Base-by-base conservation (phyloP, 1,140 invertebrate genomes). In the Aphelinus atriplicis region DNA sequence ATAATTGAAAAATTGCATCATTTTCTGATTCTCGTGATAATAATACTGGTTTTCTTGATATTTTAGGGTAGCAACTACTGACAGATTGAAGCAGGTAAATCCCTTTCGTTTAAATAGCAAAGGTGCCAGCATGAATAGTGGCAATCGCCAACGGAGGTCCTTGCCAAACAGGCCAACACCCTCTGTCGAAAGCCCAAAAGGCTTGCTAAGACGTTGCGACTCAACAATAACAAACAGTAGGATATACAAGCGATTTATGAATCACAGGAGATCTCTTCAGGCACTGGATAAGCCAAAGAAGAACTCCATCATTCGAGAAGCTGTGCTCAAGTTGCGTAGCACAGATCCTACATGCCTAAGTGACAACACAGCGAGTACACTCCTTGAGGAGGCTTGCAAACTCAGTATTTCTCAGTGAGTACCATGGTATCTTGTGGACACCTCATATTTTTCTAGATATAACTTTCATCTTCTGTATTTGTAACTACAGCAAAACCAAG, bases 161-260 rank as follows among this genome's bases (percentile, higher is more conserved):
- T 79, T 83, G 76, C 80, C 81, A 43, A 81, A 80, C 58, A 80
- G 79, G 67, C 80, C 81, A 50, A 79, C 77, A 7, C 71, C 78
- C 57, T 79, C 71, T 53, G 66, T 79, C 45, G 71, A 79, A 26
- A 83, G 75, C 62, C 77, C 82, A 1, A 80, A 80, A 3, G 84
- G 85, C 7, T 82, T 86, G 26, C 26, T 3, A 86, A 84, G 26
- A 26, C 26, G 26, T 26, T 26, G 26, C 26, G 26, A 26, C 26
- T 26, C 26, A 77, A 84, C 82, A 76, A 87, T 83, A 79, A 84
- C 83, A 63, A 85, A 81, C 51, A 87, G 86, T 56, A 88, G 87
- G 76, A 81, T 84, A 55, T 83, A 81, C 66, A 86, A 83, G 62
- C 26, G 26, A 26, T 26, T 26, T 26, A 26, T 26, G 26, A 26